Percentiles rank a stretch among this genome's conserved stretches.
phyloP scores from a whole-genome alignment of 1,140 invertebrate species.

The Drosophila busckii region DNA sequence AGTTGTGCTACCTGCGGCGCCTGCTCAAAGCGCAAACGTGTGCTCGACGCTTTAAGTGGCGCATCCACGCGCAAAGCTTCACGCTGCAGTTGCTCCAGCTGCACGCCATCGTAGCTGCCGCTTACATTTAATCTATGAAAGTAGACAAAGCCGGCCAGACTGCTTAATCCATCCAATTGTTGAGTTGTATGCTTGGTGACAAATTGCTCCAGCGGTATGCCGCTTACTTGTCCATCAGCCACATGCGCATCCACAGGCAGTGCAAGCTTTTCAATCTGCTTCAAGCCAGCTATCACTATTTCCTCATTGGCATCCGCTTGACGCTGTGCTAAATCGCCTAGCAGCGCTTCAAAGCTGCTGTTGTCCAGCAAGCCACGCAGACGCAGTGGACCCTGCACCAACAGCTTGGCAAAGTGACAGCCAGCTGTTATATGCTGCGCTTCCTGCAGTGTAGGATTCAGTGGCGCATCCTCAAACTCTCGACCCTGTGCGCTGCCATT shows the following conservation, averaged over 20 bases:
- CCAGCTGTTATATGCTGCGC: constrained; percentile 72
- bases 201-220: constrained; percentile 73
- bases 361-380: constrained; percentile 70
- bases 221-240: constrained; percentile 63
- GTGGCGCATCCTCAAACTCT: constrained; percentile 74
- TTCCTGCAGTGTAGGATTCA: constrained; percentile 79
- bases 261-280: constrained; percentile 74
- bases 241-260: constrained; percentile 61
- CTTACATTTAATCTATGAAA: constrained; percentile 71
- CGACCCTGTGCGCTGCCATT: constrained; percentile 79
- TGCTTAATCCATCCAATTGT: constrained; percentile 52
- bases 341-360: constrained; percentile 37
- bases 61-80: constrained; percentile 67
- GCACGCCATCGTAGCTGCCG: constrained; percentile 71
- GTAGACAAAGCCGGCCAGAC: constrained; percentile 76
- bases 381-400: constrained; percentile 78
- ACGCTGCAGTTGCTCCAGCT: constrained; percentile 71
- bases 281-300: constrained; percentile 66
- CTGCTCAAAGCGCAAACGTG: constrained; percentile 28
- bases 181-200: constrained; percentile 79
- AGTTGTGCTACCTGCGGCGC: constrained; percentile 19
- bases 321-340: constrained; percentile 69
- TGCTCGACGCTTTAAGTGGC: constrained; percentile 14
- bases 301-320: constrained; percentile 47
- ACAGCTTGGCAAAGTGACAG: constrained; percentile 78